Base-by-base conservation (phyloP, 2,797 vertebrate species). In the Ataeniobius toweri region DNA sequence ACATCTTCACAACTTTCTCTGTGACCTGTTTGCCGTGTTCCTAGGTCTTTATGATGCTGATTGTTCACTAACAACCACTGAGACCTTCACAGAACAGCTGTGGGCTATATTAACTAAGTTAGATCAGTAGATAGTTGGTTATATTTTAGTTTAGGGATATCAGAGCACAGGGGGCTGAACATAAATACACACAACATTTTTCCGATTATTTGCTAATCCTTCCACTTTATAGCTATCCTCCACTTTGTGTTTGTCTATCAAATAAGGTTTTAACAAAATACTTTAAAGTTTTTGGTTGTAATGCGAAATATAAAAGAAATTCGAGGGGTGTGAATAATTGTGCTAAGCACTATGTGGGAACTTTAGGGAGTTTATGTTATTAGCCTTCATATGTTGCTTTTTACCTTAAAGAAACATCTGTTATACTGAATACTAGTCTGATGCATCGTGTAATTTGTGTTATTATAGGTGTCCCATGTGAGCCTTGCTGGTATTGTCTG, bases 401-500 rank as follows among this genome's bases (percentile, higher is more conserved):
- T 46, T 31, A 24, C 46, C 53, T 16, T 10, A 59, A 46, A 6
- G 31, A 76, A 67, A 68, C 16, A 14, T 18, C 22, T 41, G 6
- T 48, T 10, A 31, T 9, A 1, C 1, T 46, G 56, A 53, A 24
- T 71, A 22, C 44, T 61, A 24, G 7, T 61, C 0, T 24, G 18
- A 59, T 46, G 14, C 31, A 48, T 68, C 41, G 79, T 74, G 44
- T 14, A 9, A 26, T 81, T 61, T 86, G 24, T 83, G 41, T 87
- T 18, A 79, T 78, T 69, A 73, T 86, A 96, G 95, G 79, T 75
- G 79, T 14, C 1, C 71, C 83, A 0, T 58, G 91, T 69, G 94
- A 93, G 75, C 89, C 90, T 63, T 96, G 95, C 91, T 92, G 83
- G 93, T 95, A 95, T 51, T 96, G 96, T 84, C 88, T 89, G 61